Evolutionary conservation across 2,113 vertebrate genomes (phyloP).

Genomic region (Myiozetetes cayanensis): DNA sequence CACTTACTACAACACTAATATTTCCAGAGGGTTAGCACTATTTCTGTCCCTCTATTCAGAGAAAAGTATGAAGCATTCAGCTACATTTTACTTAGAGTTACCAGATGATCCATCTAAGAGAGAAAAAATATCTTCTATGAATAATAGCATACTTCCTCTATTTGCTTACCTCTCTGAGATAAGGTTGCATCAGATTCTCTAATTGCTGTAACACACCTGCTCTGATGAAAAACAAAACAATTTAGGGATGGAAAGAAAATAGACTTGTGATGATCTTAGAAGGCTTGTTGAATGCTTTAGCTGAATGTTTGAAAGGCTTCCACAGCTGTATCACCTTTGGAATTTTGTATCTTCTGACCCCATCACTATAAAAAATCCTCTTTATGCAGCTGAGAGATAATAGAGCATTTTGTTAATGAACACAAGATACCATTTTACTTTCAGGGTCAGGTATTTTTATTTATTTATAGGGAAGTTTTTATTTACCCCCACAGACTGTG

Average conservation of each 20-base stretch:
- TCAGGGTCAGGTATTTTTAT: neutral
- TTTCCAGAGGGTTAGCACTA: conserved; percentile 48
- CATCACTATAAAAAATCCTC: conserved; percentile 6
- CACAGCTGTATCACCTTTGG: conserved; percentile 70
- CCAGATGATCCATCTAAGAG: conserved; percentile 78
- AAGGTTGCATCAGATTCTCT: conserved; percentile 68
- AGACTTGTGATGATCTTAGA: conserved; percentile 74
- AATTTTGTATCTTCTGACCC: conserved; percentile 66
- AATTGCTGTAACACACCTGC: conserved; percentile 81
- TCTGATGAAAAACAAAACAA: conserved; percentile 78
- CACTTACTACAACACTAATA: conserved; percentile 52
- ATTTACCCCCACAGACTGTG: neutral
- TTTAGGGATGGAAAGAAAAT: conserved; percentile 68
- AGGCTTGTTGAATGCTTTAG: conserved; percentile 59
- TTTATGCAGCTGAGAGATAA: conserved; percentile 50
- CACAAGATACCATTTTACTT: neutral
- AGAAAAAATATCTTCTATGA: conserved; percentile 54
- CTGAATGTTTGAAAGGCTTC: conserved; percentile 58
- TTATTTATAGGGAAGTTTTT: neutral
- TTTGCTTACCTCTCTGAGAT: conserved; percentile 77
- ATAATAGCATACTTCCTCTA: conserved; percentile 58
- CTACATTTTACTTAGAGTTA: conserved; percentile 72
- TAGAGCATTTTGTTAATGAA: conserved; percentile 34
- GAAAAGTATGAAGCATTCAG: conserved; percentile 71
- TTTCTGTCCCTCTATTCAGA: conserved; percentile 63